These are phyloP conservation scores for Mormyrus lacerda DNA, from an alignment of 2,113 vertebrate species.

Conservation along the genomic window DNA sequence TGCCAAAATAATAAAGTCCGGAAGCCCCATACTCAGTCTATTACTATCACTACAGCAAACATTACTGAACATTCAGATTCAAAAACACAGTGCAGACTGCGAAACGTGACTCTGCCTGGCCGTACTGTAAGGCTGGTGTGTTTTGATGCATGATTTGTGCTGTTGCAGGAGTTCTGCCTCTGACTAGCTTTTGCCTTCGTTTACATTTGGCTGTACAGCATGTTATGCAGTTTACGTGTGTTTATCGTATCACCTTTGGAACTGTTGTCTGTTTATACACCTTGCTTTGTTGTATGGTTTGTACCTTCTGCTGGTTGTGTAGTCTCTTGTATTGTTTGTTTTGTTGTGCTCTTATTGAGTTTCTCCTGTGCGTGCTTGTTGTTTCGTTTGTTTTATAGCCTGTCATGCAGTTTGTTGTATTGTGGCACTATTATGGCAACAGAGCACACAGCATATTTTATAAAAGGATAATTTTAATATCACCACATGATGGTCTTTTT, in stretches of 20 bases:
- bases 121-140: background rate
- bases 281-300: background rate
- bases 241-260: background rate
- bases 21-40: background rate
- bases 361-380: background rate
- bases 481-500: background rate
- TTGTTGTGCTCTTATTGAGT: background rate
- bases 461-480: constrained; percentile 5
- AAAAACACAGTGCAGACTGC: background rate
- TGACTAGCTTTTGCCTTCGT: background rate
- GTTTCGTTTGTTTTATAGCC: background rate
- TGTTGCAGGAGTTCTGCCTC: background rate
- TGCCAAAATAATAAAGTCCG: background rate
- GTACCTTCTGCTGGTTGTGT: background rate
- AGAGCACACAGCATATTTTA: background rate
- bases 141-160: background rate
- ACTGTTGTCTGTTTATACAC: background rate
- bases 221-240: background rate
- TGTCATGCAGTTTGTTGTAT: background rate
- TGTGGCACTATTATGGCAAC: background rate
- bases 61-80: background rate
- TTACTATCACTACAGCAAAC: background rate
- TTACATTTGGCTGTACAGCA: background rate
- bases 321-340: background rate
- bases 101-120: background rate